A percentile compares a stretch with the other conserved stretches of the same genome.
phyloP scores from a whole-genome alignment of 2,888 invertebrate genomes.

The Serrognathus titanus region DNA sequence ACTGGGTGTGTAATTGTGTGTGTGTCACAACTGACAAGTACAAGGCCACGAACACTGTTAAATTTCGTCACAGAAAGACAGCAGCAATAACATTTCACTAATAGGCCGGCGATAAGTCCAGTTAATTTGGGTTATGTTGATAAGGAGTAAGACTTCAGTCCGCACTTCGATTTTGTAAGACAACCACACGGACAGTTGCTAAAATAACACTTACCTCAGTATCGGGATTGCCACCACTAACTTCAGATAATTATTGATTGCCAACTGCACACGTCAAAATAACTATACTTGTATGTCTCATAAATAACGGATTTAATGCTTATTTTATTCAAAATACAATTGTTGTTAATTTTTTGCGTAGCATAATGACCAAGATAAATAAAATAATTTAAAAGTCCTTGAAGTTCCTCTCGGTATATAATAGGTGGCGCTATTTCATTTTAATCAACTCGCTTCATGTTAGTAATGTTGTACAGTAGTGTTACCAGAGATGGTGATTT shows the following conservation, averaged over 20 bases:
- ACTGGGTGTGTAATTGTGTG: slow-evolving; percentile 38
- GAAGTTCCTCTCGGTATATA: no score
- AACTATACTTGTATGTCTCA: no score
- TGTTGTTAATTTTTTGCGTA: no score
- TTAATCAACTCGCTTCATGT: no score
- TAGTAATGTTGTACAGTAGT: no score
- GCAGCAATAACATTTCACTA: slow-evolving; percentile 18
- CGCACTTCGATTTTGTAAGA: slow-evolving; percentile 2
- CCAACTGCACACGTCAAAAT: background rate
- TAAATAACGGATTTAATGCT: no score
- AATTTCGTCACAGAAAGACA: slow-evolving; percentile 20
- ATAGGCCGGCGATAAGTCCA: background rate
- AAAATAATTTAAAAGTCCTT: no score
- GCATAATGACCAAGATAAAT: no score
- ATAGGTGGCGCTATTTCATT: no score
- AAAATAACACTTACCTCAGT: slow-evolving; percentile 21
- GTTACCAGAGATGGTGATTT: no score
- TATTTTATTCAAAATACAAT: no score
- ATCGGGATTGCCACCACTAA: slow-evolving; percentile 10
- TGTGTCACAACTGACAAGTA: slow-evolving; percentile 38
- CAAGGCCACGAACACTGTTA: slow-evolving; percentile 43
- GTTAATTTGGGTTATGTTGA: no score
- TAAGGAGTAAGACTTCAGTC: background rate
- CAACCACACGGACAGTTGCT: slow-evolving; percentile 28
- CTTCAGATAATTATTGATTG: slow-evolving; percentile 1